Base-by-base conservation (phyloP, 2,797 vertebrate genomes). In the Neomorphus geoffroyi region DNA sequence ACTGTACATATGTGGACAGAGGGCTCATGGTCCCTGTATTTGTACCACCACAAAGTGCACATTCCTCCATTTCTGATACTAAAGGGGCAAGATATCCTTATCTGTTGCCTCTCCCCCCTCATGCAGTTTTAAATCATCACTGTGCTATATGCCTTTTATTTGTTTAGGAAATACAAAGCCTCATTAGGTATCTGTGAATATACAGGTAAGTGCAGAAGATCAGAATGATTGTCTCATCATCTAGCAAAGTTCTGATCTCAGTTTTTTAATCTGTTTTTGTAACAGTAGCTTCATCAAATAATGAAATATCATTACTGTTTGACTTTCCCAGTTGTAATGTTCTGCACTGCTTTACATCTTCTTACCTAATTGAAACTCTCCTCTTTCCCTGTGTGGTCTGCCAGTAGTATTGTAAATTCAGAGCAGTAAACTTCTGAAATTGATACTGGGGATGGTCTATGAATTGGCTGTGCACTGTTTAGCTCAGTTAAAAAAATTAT, bases 141-240 rank as follows among this genome's bases (percentile, higher is more conserved):
- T 89, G 33, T 4, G 2, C 50, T 73, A 8, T 92, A 41, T 91
- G 64, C 91, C 85, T 97, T 96, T 73, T 82, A 65, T 92, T 92
- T 94, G n/a, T 93, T 83, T 86, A 95, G 95, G 86, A 96, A 92
- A 86, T 80, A 37, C 75, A 91, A 86, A 95, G 50, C 70, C 90
- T 95, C 46, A 70, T 91, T 96, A 95, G 56, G 57, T 96, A 95
- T 61, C 87, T 96, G 43, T 93, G 91, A 94, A 71, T 87, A 43
- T 50, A 18, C 96, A 97, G 96, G 97, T 97, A 97, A 97, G 96
- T 97, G 86, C 81, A 70, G 92, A 85, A 91, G 95, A 96, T 96
- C 96, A 96, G 93, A 97, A 97, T 91, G 65, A 30, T 74, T 88
- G 74, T 92, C 45, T 92, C 41, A 43, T 82, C 94, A 88, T 82